A percentile compares a stretch with the other conserved stretches of the same genome.
These are phyloP conservation scores for Nannoperca australis DNA, from an alignment of 2,797 vertebrate genomes.

Conservation along the genomic window DNA sequence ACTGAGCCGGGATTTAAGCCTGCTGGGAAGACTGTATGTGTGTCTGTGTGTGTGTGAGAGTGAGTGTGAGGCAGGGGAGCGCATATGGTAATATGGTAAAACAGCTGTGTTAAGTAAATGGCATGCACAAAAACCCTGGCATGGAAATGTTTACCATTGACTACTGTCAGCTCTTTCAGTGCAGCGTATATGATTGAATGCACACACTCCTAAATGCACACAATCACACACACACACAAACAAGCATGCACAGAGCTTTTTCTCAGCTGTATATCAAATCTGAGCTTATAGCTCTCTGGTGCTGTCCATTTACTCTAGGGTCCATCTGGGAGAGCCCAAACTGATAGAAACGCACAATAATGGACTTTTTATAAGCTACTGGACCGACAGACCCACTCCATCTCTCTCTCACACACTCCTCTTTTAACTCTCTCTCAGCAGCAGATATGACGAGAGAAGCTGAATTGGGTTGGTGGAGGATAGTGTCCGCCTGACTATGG, in stretches of 20 bases:
- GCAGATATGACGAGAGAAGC: constrained; percentile 72
- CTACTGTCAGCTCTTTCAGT: constrained; percentile 43
- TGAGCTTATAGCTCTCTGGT: constrained; percentile 78
- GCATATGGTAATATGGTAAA: constrained; percentile 60
- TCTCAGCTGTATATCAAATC: constrained; percentile 78
- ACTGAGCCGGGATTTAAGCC: constrained; percentile 80
- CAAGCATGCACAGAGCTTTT: constrained; percentile 44
- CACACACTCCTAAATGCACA: constrained; percentile 29
- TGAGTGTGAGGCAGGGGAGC: constrained; percentile 24
- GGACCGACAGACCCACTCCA: constrained; percentile 79
- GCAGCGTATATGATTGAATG: constrained; percentile 43
- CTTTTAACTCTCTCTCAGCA: constrained; percentile 46
- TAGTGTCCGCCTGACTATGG: constrained; percentile 41
- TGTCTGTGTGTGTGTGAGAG: constrained; percentile 32
- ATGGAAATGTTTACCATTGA: constrained; percentile 37
- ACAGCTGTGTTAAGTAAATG: constrained; percentile 59
- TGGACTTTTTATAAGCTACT: constrained; percentile 84
- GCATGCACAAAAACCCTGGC: constrained; percentile 44
- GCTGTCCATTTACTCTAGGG: constrained; percentile 81
- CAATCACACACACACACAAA: constrained; percentile 22
- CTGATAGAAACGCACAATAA: constrained; percentile 81
- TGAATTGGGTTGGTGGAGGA: constrained; percentile 69
- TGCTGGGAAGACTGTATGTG: constrained; percentile 51
- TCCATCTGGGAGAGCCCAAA: constrained; percentile 80
- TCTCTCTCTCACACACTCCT: constrained; percentile 52